phyloP scores from a whole-genome alignment of 2,797 vertebrate species.

The Moxostoma hubbsi region DNA sequence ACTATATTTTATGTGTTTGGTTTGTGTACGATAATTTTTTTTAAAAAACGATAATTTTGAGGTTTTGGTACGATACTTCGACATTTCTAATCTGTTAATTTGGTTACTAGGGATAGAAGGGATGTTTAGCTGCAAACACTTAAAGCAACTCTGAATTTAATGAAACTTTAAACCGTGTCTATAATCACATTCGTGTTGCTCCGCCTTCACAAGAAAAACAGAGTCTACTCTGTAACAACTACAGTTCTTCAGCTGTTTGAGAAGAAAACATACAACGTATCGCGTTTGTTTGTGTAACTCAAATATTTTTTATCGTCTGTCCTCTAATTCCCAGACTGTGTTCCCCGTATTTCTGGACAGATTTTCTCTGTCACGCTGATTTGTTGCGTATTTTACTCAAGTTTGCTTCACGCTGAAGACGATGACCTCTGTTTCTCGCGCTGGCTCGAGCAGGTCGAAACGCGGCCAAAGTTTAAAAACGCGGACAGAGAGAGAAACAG shows the following conservation, averaged over 20 bases:
- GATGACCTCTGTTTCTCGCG: conserved; percentile 71
- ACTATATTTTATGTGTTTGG: no score
- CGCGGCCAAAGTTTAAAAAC: conserved; percentile 70
- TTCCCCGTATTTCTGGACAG: conserved; percentile 68
- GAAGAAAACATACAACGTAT: neutral
- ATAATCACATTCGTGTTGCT: neutral
- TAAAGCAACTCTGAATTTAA: neutral
- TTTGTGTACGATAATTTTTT: no score
- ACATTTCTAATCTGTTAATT: no score
- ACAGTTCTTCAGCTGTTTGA: neutral
- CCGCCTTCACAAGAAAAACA: neutral
- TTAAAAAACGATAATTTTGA: no score
- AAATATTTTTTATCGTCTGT: conserved; percentile 59
- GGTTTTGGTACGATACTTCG: no score
- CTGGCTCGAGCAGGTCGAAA: conserved; percentile 69
- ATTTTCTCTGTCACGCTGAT: conserved; percentile 62
- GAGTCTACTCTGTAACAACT: no score
- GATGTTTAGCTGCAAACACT: neutral
- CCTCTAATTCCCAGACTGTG: conserved; percentile 51
- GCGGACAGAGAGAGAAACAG: conserved; percentile 78
- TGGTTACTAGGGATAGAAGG: no score
- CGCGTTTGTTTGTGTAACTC: neutral
- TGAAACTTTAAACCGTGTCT: neutral
- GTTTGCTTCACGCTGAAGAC: conserved; percentile 57
- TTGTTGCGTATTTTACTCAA: conserved; percentile 60